Evolutionary conservation across 2,797 vertebrate genomes (phyloP), one percentile per base, ranked within the genome.

Genomic region (Harpagifer antarcticus): DNA sequence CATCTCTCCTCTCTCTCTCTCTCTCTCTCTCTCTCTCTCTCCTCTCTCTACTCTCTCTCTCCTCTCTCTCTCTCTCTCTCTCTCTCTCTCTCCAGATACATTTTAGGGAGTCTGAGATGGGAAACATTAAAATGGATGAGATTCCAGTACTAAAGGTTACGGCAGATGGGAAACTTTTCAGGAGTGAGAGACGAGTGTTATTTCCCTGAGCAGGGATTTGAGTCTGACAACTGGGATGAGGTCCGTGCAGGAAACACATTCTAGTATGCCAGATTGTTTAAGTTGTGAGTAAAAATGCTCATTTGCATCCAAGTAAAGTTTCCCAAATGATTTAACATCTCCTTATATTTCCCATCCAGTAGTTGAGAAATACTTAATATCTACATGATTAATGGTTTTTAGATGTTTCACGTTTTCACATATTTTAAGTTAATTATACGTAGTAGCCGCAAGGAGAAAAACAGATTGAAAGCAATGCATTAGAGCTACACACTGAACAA

Each of bases 51-150:
- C 23, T 23, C 23, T 23, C 23, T 23, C 23, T 42, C 60, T 74
- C 67, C 50, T 17, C 72, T 53, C 61, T 72, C 55, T 71, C 52
- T 71, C 75, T 40, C 1, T 52, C 42, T 58, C 27, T 33, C 4
- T 14, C 69, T 73, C 58, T 52, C 61, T 67, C 77, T 74, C 76
- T 68, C 63, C 72, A 79, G 84, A 89, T 86, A 88, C 80, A 84
- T 89, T 86, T 88, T 72, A 81, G 78, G 86, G 87, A 85, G 83
- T 83, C 61, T 55, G 62, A 81, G 79, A 86, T 88, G 89, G 78
- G 88, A 89, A 86, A 83, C 68, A 88, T 90, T 88, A 80, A 89
- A 91, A 88, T 86, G 76, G 89, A 90, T 86, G 76, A 89, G 79
- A 84, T 88, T 85, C 70, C 57, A 74, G 70, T 75, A 86, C 20